These are phyloP conservation scores for Notodonta ziczac DNA, from an alignment of 2,888 invertebrate species.

Conservation along the genomic window DNA sequence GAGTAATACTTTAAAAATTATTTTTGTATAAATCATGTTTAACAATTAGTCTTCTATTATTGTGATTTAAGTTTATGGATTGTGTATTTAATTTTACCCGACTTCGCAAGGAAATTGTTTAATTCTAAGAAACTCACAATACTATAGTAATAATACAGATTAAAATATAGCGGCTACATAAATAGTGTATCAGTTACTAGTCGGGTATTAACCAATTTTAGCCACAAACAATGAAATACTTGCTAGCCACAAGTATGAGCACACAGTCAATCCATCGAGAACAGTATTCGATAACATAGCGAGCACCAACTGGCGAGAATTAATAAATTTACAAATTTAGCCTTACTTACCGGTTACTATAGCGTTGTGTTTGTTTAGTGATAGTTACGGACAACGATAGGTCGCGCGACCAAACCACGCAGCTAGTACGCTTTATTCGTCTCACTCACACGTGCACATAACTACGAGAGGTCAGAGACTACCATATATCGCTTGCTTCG, in stretches of 20 bases:
- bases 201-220: background rate
- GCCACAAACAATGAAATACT: constrained; percentile 1
- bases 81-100: too few species aligned
- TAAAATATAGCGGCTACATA: background rate
- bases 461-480: background rate
- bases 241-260: constrained; percentile 12
- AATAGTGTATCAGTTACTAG: background rate
- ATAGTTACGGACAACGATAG: constrained; percentile 20
- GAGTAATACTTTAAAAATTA: background rate
- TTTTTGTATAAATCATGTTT: background rate
- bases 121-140: too few species aligned
- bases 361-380: constrained; percentile 17
- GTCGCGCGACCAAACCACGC: too few species aligned
- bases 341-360: constrained; percentile 37
- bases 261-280: constrained; percentile 36
- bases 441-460: background rate
- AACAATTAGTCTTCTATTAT: too few species aligned
- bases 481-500: background rate
- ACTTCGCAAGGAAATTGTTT: too few species aligned
- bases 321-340: constrained; percentile 41
- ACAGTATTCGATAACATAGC: constrained; percentile 53
- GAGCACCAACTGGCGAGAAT: constrained; percentile 67
- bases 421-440: too few species aligned
- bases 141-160: too few species aligned
- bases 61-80: too few species aligned